phyloP scores from a whole-genome alignment of 2,888 invertebrate species.

The Ceraclea dissimilis region DNA sequence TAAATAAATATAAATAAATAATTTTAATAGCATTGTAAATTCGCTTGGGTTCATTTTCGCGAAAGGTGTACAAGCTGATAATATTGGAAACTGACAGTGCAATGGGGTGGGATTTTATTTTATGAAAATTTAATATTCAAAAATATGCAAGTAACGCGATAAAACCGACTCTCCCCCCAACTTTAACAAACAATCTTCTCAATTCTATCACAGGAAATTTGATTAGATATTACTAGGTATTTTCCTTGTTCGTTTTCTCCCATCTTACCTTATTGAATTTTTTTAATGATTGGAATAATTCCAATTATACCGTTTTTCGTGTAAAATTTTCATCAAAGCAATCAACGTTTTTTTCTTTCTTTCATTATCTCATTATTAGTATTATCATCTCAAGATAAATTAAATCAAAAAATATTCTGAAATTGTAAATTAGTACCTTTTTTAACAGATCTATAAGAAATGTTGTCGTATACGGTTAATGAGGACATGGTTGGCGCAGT shows the following conservation, averaged over 20 bases:
- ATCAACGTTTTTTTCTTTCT: not conserved
- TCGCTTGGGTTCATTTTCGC: no score
- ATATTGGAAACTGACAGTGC: no score
- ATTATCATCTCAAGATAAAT: not conserved
- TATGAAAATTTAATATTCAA: conserved; percentile 22
- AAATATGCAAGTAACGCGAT: conserved; percentile 25
- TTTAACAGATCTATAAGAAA: no score
- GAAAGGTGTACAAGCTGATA: no score
- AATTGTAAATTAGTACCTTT: no score
- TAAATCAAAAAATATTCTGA: no score
- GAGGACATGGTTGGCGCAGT: no score
- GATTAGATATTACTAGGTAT: conserved; percentile 13
- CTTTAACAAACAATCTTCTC: not conserved
- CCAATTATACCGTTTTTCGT: not conserved
- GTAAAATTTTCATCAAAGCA: not conserved
- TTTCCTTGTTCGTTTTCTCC: not conserved
- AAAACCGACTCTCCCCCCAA: conserved; percentile 18
- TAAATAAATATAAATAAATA: no score
- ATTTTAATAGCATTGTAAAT: no score
- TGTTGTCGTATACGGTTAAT: no score
- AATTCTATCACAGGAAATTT: conserved; percentile 21
- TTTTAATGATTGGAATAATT: not conserved
- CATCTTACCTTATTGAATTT: not conserved
- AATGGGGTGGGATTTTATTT: no score
- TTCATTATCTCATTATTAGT: not conserved